phyloP scores from a whole-genome alignment of 2,888 invertebrate genomes.

The Drosophila rellima region DNA sequence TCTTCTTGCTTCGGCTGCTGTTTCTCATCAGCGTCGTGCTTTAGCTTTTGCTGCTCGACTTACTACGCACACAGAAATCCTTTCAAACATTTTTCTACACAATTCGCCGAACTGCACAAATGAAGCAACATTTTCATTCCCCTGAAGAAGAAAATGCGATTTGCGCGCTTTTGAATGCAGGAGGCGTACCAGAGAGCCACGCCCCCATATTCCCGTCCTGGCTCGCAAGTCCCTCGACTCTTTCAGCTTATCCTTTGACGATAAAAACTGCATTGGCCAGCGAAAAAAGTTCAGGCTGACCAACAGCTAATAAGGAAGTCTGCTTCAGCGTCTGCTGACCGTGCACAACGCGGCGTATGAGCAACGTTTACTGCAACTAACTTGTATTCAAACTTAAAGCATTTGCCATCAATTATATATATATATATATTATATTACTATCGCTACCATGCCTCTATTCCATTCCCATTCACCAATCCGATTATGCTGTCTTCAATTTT shows the following conservation, averaged over 20 bases:
- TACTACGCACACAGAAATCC: conserved; percentile 55
- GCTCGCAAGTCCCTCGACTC: conserved; percentile 2
- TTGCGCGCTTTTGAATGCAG: conserved; percentile 80
- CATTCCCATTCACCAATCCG: conserved; percentile 5
- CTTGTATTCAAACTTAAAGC: conserved; percentile 37
- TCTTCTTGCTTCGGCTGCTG: conserved; percentile 1
- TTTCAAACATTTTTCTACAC: conserved; percentile 76
- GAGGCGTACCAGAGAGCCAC: conserved; percentile 55
- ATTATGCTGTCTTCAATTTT: conserved; percentile 16
- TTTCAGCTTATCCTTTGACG: conserved; percentile 65
- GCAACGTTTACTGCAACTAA: conserved; percentile 42
- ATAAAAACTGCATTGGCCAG: conserved; percentile 70
- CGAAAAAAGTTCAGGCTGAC: conserved; percentile 62
- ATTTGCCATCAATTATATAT: conserved; percentile 36
- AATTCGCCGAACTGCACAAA: conserved; percentile 75
- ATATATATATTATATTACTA: too few relatives aligned
- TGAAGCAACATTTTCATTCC: conserved; percentile 79
- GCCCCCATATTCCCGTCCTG: not conserved
- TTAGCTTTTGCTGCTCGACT: conserved; percentile 32
- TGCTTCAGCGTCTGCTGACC: conserved; percentile 60
- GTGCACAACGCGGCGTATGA: conserved; percentile 58
- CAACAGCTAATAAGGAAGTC: conserved; percentile 61
- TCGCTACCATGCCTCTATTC: not conserved
- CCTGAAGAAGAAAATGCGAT: conserved; percentile 73
- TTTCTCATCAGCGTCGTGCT: conserved; percentile 25